Base-by-base conservation (phyloP, 2,113 vertebrate species). In the Limanda limanda region DNA sequence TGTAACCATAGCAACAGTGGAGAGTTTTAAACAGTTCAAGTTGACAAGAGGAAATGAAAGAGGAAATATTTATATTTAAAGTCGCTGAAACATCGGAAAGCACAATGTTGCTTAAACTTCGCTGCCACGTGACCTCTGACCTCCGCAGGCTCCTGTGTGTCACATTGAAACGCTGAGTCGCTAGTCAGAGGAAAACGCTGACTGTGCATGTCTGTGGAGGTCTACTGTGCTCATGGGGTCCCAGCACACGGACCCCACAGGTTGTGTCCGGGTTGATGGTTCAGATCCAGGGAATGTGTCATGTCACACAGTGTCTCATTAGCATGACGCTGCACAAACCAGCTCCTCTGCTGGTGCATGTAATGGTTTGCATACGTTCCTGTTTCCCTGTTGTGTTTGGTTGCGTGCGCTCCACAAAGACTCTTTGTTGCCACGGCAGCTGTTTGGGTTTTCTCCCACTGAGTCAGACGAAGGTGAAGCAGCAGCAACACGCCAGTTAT, bases 341-440 rank as follows among this genome's bases (percentile, higher is more conserved):
- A 56, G 68, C 70, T 57, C 52, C 59, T 76, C 70, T 63, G 35
- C 54, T 56, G 73, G 21, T 52, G 75, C 78, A 42, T 58, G 3
- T 42, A 69, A 59, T 72, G 51, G 5, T 35, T 45, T 52, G 15
- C 62, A 57, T 52, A 11, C 17, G 13, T 60, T 47, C 21, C 17
- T 47, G 54, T 59, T 83, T 54, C 51, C 17, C 42, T 69, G 57
- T 52, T 60, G 78, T 60, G 78, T 68, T 40, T 9, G 51, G 9
- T 81, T 81, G 76, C 31, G 40, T 85, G 79, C 18, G 63, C 51
- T 57, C 24, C 47, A 88, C 86, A 88, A 87, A 87, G 82, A 18
- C 60, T 52, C 54, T 72, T 88, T 88, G 84, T 91, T 84, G 68
- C 60, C 9, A 2, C 21, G 21, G 61, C 79, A 83, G 77, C 74